Base-by-base conservation (phyloP, 2,797 vertebrate species). In the Limosa lapponica region DNA sequence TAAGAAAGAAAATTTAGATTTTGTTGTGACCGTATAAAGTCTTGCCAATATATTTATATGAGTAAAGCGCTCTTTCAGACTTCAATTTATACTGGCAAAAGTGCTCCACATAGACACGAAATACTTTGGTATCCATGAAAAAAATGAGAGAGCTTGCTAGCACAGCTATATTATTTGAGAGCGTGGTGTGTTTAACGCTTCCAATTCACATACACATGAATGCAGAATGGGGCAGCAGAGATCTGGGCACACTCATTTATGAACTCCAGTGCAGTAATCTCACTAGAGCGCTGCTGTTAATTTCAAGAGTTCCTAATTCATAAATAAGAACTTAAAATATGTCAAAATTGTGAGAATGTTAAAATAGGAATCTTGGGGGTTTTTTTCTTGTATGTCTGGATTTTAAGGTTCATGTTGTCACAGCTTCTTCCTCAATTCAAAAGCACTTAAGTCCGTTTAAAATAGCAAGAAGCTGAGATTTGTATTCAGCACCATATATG, bases 41-140 rank as follows among this genome's bases (percentile, higher is more conserved):
- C 77, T 78, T 95, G 92, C 77, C 92, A 95, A 78, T 34, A 61
- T 11, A 94, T 84, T 95, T 89, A 94, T 79, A 67, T 27, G 80
- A 93, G 88, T 62, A 93, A 88, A 95, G 16, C 32, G 66, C 30
- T 93, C 43, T 58, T 87, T 90, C 78, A 84, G 86, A 82, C 36
- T 84, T 94, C 77, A 92, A 13, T 95, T 95, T 82, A 92, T 82
- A 92, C 73, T 79, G 80, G 86, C 80, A 93, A 77, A 94, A 59
- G 73, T 43, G 84, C 34, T 90, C 25, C 13, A 34, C n/a, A 52
- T 49, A 11, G 25, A 89, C 88, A 92, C 0, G 8, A 90, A 73
- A 89, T 55, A 37, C 58, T 82, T 89, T 43, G 37, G 34, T 49
- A 93, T 86, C 85, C 58, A 2, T 7, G 16, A 55, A 90, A 85